Evolutionary conservation across 1,140 invertebrate species (phyloP).

Genomic region (Pogonomyrmex californicus): DNA sequence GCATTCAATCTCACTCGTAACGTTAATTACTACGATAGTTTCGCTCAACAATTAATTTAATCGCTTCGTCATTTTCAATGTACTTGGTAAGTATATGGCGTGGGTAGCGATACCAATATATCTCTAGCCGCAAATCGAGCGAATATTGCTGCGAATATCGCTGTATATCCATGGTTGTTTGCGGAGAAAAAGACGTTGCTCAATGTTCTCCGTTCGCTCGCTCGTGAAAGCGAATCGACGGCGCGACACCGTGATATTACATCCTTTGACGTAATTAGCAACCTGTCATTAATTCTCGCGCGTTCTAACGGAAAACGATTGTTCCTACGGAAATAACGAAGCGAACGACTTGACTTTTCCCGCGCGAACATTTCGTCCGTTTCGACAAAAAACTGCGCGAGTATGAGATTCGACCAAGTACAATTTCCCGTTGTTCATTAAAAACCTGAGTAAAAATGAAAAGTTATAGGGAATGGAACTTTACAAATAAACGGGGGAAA

Average conservation of each 20-base stretch:
- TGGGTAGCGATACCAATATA: not conserved
- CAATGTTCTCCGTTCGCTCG: conserved; percentile 3
- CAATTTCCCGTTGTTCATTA: not conserved
- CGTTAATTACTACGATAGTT: not conserved
- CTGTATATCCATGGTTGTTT: not conserved
- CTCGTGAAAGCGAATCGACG: conserved; percentile 40
- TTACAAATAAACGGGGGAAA: not conserved
- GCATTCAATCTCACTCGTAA: not conserved
- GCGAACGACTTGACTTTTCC: not conserved
- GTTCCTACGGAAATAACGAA: conserved; percentile 22
- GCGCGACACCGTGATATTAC: conserved; percentile 39
- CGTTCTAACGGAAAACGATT: not conserved
- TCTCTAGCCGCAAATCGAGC: not conserved
- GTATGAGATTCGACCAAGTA: not conserved
- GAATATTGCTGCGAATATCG: not conserved
- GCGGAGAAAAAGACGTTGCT: conserved; percentile 27
- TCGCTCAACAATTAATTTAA: conserved; percentile 28
- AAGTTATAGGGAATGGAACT: not conserved
- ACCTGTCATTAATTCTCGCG: conserved; percentile 69
- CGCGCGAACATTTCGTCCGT: not conserved
- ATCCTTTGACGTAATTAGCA: conserved; percentile 70
- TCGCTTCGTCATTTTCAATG: conserved; percentile 1
- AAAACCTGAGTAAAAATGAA: not conserved
- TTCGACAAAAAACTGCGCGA: not conserved
- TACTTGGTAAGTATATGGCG: not conserved